Evolutionary conservation across 2,888 invertebrate genomes (phyloP), one percentile per base, ranked within the genome.

Genomic region (Tipula helvola): DNA sequence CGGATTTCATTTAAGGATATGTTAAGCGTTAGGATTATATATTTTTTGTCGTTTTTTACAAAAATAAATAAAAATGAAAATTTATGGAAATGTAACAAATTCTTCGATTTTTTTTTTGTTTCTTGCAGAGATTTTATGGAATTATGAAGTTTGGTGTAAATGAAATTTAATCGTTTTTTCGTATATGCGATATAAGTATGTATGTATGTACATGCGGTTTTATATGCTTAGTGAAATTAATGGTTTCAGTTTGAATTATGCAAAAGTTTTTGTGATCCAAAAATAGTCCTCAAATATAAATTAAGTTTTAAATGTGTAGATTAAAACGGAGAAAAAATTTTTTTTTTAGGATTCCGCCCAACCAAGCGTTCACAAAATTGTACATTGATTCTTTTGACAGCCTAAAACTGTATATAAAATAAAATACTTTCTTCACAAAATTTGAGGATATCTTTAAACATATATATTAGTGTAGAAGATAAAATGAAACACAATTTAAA

Each of bases 1-100:
- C 71, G 71, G 71, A 71, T 71, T 71, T 71, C 71, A 71, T 71
- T 71, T 71, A 71, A 71, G 71, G 71, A 71, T 71, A 71, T 71
- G 71, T 71, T 71, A 71, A 71, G 71, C 71, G 28, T 71, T 10
- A 71, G 71, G 71, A 71, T 71, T 71, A 71, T 71, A 71, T 57
- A 57, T 71, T 71, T 71, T 71, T 28, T 71, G 71, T 71, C 71
- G 71, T 28, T 71, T 71, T 10, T 71, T 1, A 28, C 18, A 71
- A 71, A 71, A 71, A 71, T 13, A 71, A 71, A 71, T 71, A 71
- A 71, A 71, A 71, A 71, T 71, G 71, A 71, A 71, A 71, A 71
- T 71, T 71, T 71, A 71, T 71, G 71, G 71, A 71, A 71, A 71
- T 71, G 71, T 71, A 71, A 71, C 71, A 28, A 71, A 52, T 16